Evolutionary conservation across 1,140 invertebrate genomes (phyloP).

Genomic region (Semibalanus balanoides): DNA sequence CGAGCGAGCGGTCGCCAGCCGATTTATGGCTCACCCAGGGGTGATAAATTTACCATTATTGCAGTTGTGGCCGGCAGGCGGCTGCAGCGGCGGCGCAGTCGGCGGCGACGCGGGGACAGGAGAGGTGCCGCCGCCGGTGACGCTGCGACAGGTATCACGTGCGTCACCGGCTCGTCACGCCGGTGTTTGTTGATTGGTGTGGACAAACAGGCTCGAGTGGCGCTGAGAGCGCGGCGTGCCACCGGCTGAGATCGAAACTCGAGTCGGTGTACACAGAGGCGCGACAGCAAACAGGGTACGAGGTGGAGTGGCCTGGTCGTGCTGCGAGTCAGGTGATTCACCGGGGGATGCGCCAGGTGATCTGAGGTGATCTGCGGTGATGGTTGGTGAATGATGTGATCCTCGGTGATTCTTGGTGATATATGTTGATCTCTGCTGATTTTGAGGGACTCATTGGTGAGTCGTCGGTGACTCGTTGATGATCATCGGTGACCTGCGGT

Average conservation of each 20-base stretch:
- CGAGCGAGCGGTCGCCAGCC: not conserved
- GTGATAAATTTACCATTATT: constrained; percentile 1
- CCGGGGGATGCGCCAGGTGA: not conserved
- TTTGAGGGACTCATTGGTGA: no score
- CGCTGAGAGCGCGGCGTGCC: no score
- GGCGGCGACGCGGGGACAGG: not conserved
- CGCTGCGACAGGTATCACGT: no score
- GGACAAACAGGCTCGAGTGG: not conserved
- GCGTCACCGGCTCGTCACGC: no score
- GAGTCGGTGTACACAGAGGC: not conserved
- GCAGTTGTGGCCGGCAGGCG: not conserved
- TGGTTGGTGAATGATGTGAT: no score
- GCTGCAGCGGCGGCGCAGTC: not conserved
- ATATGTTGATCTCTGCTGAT: no score
- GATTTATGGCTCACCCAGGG: not conserved
- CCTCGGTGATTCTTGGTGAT: no score
- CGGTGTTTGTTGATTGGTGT: not conserved
- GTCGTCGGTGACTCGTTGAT: no score
- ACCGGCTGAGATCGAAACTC: not conserved
- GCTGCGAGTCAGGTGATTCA: not conserved
- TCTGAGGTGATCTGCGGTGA: no score
- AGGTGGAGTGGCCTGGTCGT: not conserved
- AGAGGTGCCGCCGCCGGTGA: not conserved
- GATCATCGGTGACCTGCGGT: no score
- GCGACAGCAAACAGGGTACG: not conserved